Conservation (phyloP, 2,888 invertebrate species). For the Eudasyphora cyanicolor region DNA sequence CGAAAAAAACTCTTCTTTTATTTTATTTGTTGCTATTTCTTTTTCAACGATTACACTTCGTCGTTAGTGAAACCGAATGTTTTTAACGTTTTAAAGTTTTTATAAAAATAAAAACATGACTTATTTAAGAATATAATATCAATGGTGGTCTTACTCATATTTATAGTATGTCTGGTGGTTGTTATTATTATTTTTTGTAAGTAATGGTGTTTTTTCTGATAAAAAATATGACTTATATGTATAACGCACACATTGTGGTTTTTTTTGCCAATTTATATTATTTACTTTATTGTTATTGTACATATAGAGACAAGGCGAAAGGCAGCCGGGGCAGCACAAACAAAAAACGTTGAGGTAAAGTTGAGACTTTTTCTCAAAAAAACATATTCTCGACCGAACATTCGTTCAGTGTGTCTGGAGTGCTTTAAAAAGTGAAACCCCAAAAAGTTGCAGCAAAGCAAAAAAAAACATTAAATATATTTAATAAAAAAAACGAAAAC, state of each 20-base stretch:
- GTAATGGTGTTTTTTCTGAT: constrained; percentile 52
- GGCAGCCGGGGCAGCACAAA: constrained; percentile 19
- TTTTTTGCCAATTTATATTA: constrained; percentile 48
- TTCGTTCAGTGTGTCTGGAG: constrained; percentile 50
- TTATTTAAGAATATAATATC: constrained; percentile 37
- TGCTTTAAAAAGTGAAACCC: constrained; percentile 59
- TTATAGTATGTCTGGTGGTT: constrained; percentile 3
- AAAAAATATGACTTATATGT: constrained; percentile 55
- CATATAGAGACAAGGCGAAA: constrained; percentile 38
- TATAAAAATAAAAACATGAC: constrained; percentile 43
- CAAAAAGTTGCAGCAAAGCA: constrained; percentile 9
- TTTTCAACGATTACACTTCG: neutral
- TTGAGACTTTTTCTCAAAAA: constrained; percentile 57
- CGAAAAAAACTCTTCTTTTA: neutral
- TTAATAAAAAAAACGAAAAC: constrained; percentile 15
- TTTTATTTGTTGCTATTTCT: neutral
- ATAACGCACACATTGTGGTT: constrained; percentile 38
- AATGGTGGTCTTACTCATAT: constrained; percentile 44
- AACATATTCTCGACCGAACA: constrained; percentile 18
- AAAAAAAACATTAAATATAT: constrained; percentile 31
- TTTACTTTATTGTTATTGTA: constrained; percentile 49
- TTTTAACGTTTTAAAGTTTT: neutral
- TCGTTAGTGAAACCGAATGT: neutral
- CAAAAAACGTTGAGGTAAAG: constrained; percentile 26
- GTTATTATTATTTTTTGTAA: no score